phyloP scores from a whole-genome alignment of 2,888 invertebrate species.

The Athalia circularis region DNA sequence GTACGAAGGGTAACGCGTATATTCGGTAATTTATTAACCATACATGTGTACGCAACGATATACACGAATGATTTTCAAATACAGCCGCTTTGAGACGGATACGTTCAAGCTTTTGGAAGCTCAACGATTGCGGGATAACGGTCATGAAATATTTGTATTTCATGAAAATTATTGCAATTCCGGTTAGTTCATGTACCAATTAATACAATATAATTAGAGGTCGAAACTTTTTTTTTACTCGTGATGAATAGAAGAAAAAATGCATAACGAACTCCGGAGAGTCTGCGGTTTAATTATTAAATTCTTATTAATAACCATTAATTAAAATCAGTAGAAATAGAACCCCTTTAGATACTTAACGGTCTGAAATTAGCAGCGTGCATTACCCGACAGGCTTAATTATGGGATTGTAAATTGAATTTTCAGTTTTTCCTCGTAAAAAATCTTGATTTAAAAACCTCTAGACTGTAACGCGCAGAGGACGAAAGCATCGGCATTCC shows the following conservation, averaged over 20 bases:
- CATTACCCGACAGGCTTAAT: conserved; percentile 5
- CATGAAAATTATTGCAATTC: too few relatives aligned
- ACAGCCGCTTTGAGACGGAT: too few relatives aligned
- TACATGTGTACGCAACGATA: neutral
- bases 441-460: conserved; percentile 3
- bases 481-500: conserved; percentile 12
- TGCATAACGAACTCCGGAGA: too few relatives aligned
- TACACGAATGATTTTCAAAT: too few relatives aligned
- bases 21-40: conserved; percentile 5
- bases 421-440: neutral
- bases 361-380: conserved; percentile 11
- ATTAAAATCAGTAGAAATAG: neutral
- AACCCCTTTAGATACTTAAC: conserved; percentile 19
- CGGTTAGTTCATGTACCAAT: too few relatives aligned
- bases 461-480: neutral
- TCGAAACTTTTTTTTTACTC: too few relatives aligned
- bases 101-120: too few relatives aligned
- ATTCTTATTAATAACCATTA: conserved; percentile 26
- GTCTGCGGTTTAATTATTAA: neutral
- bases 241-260: too few relatives aligned
- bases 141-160: too few relatives aligned
- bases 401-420: conserved; percentile 9
- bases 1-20: neutral
- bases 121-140: too few relatives aligned
- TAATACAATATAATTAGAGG: too few relatives aligned